Base-by-base conservation (phyloP, 2,888 invertebrate species). In the Cerastis rubricosa region DNA sequence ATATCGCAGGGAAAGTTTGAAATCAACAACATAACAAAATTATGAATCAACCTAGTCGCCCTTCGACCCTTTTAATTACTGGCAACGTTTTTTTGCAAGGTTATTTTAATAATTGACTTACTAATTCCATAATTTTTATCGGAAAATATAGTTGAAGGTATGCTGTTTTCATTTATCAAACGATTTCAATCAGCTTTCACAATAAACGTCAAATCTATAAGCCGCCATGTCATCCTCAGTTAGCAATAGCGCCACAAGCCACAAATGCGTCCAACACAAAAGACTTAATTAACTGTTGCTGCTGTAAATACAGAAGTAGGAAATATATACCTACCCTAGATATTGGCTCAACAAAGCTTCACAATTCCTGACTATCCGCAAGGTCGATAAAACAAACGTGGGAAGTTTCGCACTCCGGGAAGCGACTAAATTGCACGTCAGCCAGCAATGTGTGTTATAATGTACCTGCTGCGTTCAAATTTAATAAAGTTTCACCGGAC, bases 401-500 rank as follows among this genome's bases (percentile, higher is more conserved):
- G 64, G 51, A 83, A 82, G 74, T 78, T 87, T 64, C 76, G 47
- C 71, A 71, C 81, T 61, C 71, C 49, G 67, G 76, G 81, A 79
- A 71, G 75, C 54, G 59, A 65, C 65, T 75, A 87, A 87, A 88
- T 81, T 87, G 83, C 74, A 77, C 59, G 71, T 74, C 25, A n/a
- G 40, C 25, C 45, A 57, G 25, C 40, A 65, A 43, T 59, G 75
- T 69, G 66, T 54, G 78, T 68, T 71, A 84, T 71, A 75, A 78
- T 78, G 49, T 74, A 73, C 79, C 68, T 54, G 76, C 76, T 74
- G 76, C 71, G 84, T 80, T 78, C 67, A 74, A 88, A 87, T 85
- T 88, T 81, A 87, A 88, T 87, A 85, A 87, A 87, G 74, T 88
- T 83, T 71, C 72, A 69, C 35, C 66, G 12, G 57, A 68, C 71